Conservation (phyloP, 2,113 vertebrate species). For the Serilophus lunatus region DNA sequence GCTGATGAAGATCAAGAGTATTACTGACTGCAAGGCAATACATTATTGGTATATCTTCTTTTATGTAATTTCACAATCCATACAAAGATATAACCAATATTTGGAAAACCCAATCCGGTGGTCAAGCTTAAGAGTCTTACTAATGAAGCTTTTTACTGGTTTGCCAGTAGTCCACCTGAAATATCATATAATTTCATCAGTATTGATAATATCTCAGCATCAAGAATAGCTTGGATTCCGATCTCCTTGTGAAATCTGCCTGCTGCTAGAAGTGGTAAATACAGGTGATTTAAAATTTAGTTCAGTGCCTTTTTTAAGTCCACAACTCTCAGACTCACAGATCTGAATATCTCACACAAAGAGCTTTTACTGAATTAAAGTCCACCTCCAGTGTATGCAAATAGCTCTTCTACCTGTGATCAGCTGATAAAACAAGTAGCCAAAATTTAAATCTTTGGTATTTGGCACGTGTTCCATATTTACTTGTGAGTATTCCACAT, state of each 20-base stretch:
- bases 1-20: not conserved
- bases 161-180: not conserved
- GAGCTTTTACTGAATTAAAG: not conserved
- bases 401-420: conserved; percentile 8
- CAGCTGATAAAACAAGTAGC: conserved; percentile 34
- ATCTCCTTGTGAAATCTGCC: not conserved
- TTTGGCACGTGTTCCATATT: conserved; percentile 37
- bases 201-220: not conserved
- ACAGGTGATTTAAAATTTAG: not conserved
- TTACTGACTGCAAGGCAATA: not conserved
- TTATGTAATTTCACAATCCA: not conserved
- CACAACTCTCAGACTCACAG: not conserved
- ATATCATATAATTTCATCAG: not conserved
- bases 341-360: not conserved
- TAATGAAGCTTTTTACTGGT: not conserved
- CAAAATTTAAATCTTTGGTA: conserved; percentile 7
- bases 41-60: not conserved
- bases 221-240: not conserved
- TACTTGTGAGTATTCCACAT: not conserved
- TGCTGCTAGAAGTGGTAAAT: not conserved
- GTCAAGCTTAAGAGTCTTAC: not conserved
- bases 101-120: not conserved
- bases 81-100: not conserved
- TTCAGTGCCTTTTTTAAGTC: not conserved
- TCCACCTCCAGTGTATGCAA: not conserved